phyloP scores from a whole-genome alignment of 2,113 vertebrate genomes.

The Glareola pratincola region DNA sequence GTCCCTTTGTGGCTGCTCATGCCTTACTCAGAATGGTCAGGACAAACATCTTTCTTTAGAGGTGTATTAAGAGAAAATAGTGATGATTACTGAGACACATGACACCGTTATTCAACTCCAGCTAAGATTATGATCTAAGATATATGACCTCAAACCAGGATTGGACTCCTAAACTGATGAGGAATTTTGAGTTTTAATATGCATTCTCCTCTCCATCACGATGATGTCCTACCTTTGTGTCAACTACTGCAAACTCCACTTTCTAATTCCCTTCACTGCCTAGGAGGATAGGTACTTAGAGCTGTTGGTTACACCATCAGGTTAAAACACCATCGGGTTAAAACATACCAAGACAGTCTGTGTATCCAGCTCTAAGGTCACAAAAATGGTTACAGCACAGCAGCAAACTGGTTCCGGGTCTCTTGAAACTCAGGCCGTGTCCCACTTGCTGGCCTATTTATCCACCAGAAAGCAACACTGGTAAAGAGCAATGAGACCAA shows the following conservation, averaged over 20 bases:
- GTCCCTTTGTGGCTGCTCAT: neutral
- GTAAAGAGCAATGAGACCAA: neutral
- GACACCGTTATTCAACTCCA: neutral
- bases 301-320: neutral
- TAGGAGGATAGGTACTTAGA: neutral
- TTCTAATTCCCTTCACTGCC: neutral
- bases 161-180: neutral
- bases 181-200: neutral
- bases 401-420: neutral
- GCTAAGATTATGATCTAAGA: neutral
- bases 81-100: neutral
- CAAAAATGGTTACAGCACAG: neutral
- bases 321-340: neutral
- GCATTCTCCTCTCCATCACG: neutral
- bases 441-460: neutral
- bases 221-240: neutral
- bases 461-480: neutral
- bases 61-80: neutral
- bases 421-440: neutral
- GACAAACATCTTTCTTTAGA: neutral
- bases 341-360: rapidly evolving
- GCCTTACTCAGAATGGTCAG: neutral
- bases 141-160: neutral
- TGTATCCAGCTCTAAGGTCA: neutral
- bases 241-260: neutral